A percentile compares a stretch with the other conserved stretches of the same genome.
These are phyloP conservation scores for Pionites leucogaster DNA, from an alignment of 2,113 vertebrate genomes.

Conservation along the genomic window DNA sequence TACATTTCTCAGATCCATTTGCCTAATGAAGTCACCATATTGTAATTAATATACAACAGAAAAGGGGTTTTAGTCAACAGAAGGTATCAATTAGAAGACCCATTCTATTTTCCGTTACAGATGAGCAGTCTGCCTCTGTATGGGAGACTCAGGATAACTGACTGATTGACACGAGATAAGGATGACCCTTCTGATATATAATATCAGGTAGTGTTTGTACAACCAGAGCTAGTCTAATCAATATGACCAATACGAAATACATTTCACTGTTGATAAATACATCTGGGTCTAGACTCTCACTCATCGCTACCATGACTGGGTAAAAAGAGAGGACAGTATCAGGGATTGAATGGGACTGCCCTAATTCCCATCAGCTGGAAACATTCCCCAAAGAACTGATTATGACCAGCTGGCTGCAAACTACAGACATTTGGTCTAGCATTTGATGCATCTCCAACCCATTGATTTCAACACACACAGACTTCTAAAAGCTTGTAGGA, in stretches of 20 bases:
- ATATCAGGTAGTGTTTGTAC: background rate
- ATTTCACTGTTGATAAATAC: background rate
- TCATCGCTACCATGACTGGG: background rate
- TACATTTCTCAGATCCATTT: constrained; percentile 5
- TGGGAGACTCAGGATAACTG: background rate
- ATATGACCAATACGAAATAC: background rate
- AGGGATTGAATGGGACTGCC: background rate
- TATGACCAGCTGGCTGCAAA: constrained; percentile 41
- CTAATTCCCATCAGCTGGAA: constrained; percentile 56
- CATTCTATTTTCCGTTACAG: background rate
- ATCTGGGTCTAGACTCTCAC: background rate
- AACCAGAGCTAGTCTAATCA: background rate
- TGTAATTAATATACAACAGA: background rate
- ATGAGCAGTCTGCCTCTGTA: background rate
- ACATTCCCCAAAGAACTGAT: constrained; percentile 30
- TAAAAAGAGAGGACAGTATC: background rate
- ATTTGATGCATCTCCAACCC: background rate
- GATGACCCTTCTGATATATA: background rate
- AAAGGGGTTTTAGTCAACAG: background rate
- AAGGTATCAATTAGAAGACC: background rate
- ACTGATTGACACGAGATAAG: background rate
- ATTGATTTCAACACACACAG: constrained; percentile 2
- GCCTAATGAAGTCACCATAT: constrained; percentile 7
- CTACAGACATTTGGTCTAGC: constrained; percentile 46
- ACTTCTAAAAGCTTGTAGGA: background rate